A percentile compares a stretch with the other conserved stretches of the same genome.
These are phyloP conservation scores for Lepetodrilus schrolli DNA, from an alignment of 2,888 invertebrate genomes.

Conservation along the genomic window DNA sequence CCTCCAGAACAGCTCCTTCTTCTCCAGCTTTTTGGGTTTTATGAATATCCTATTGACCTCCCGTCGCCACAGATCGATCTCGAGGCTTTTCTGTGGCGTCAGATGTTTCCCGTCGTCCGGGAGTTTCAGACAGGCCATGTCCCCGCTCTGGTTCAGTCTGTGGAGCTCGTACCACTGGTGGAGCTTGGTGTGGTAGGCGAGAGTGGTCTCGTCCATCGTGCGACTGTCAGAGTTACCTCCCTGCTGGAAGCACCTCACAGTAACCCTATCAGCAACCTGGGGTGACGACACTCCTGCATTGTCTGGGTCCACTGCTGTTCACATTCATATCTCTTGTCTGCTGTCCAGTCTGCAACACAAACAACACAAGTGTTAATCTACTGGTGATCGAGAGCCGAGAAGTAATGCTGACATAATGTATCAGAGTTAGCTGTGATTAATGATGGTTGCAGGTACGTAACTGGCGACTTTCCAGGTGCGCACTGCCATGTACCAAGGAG, in stretches of 20 bases:
- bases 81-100: conserved; percentile 54
- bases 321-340: not conserved
- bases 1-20: conserved; percentile 25
- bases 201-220: conserved; percentile 57
- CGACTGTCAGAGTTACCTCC: not conserved
- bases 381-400: not conserved
- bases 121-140: conserved; percentile 36
- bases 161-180: conserved; percentile 61
- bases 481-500: not conserved
- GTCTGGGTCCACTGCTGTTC: not conserved
- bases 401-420: not conserved
- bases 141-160: conserved; percentile 44
- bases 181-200: conserved; percentile 60
- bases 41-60: conserved; percentile 41
- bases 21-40: conserved; percentile 31
- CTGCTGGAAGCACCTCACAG: not conserved
- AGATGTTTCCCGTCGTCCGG: conserved; percentile 39
- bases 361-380: not conserved
- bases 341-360: not conserved
- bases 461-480: not conserved
- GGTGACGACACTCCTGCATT: not conserved
- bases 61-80: conserved; percentile 47
- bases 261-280: not conserved
- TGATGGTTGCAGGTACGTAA: not conserved
- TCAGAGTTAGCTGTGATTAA: conserved; percentile 2